Conservation (phyloP, 2,888 invertebrate genomes). For the Athalia rosae region DNA sequence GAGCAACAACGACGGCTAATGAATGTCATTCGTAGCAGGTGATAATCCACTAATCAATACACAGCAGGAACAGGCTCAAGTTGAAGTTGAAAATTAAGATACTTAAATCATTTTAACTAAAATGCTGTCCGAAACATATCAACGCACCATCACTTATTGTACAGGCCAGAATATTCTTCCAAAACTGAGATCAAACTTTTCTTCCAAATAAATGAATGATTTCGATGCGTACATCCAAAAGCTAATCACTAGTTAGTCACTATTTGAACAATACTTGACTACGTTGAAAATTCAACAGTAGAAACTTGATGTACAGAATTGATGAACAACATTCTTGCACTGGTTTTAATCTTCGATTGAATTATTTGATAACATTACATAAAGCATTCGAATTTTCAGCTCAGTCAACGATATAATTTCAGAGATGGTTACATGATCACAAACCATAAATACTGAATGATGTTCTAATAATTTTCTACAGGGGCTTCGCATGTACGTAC, state of each 20-base stretch:
- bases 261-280: no score
- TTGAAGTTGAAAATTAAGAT: background rate
- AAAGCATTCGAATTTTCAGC: background rate
- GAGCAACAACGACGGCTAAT: constrained; percentile 11
- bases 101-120: constrained; percentile 10
- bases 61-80: background rate
- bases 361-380: background rate
- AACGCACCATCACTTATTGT: background rate
- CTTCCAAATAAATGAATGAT: no score
- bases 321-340: constrained; percentile 8
- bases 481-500: constrained; percentile 65
- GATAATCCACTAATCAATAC: constrained; percentile 16
- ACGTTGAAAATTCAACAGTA: background rate
- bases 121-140: background rate
- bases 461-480: constrained; percentile 51
- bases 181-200: no score
- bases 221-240: background rate
- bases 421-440: constrained; percentile 16
- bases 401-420: background rate
- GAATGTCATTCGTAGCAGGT: constrained; percentile 19
- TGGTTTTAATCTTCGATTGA: background rate
- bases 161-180: background rate
- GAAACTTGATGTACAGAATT: background rate
- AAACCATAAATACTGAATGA: constrained; percentile 18
- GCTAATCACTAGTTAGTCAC: no score